A percentile compares a stretch with the other conserved stretches of the same genome.
phyloP scores from a whole-genome alignment of 1,140 invertebrate genomes.

The Vollenhovia emeryi region DNA sequence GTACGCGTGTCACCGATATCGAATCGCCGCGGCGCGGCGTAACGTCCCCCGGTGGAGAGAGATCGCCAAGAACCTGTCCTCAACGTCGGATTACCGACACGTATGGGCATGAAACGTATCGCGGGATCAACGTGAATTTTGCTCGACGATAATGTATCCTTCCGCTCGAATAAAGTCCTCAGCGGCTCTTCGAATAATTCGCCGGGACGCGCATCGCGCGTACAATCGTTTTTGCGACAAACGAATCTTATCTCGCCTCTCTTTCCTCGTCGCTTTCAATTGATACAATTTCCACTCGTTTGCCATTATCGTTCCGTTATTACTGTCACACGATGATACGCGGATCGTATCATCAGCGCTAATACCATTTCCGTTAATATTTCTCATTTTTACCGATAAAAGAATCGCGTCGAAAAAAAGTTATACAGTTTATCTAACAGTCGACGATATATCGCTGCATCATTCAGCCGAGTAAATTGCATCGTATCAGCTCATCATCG shows the following conservation, averaged over 20 bases:
- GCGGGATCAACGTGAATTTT: not conserved
- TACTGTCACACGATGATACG: not conserved
- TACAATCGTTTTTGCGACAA: not conserved
- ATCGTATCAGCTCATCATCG: not conserved
- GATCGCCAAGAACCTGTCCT: slow-evolving; percentile 41
- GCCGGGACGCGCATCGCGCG: no score
- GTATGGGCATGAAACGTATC: slow-evolving; percentile 12
- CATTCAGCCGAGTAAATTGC: not conserved
- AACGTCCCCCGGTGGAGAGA: slow-evolving; percentile 20
- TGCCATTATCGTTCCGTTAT: not conserved
- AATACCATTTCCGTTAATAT: not conserved
- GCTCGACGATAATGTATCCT: slow-evolving; percentile 5
- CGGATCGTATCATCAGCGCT: not conserved
- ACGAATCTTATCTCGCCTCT: not conserved
- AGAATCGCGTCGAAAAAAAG: no score
- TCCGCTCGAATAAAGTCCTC: not conserved
- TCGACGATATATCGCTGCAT: not conserved
- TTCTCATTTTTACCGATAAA: not conserved
- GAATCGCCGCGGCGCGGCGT: not conserved
- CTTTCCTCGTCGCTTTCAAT: not conserved
- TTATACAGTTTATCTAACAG: not conserved
- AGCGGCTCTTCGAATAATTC: not conserved
- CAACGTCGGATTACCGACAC: slow-evolving; percentile 21
- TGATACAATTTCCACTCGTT: not conserved
- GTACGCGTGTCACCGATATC: slow-evolving; percentile 34